Evolutionary conservation across 35 echinoderm and acorn worm genomes (phyloP).

Genomic region (Amphiura filiformis): DNA sequence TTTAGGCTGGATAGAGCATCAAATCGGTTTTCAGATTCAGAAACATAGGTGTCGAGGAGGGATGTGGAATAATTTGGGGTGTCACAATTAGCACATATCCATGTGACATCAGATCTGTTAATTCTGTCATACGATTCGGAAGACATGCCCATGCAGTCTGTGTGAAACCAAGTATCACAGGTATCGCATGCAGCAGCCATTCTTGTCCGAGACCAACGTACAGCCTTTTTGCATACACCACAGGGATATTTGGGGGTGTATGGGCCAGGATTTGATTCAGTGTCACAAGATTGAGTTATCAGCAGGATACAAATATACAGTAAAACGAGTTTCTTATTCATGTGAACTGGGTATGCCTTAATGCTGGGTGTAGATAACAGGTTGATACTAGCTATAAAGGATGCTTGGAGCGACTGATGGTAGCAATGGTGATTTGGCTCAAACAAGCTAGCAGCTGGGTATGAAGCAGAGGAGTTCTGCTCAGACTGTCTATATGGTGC

Average conservation of each 20-base stretch:
- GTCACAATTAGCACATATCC: neutral
- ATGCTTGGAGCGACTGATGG: neutral
- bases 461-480: neutral
- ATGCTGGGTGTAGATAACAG: neutral
- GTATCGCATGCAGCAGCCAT: conserved; percentile 14
- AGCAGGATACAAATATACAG: neutral
- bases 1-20: neutral
- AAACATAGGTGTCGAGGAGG: neutral
- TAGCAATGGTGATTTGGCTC: neutral
- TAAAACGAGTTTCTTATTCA: neutral
- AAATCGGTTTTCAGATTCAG: neutral
- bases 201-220: neutral
- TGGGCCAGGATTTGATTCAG: neutral
- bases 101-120: neutral
- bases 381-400: neutral
- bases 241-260: neutral
- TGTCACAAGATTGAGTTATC: neutral
- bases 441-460: neutral
- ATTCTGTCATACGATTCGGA: conserved; percentile 8
- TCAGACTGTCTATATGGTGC: neutral
- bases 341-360: neutral
- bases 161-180: conserved; percentile 1
- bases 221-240: neutral
- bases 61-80: conserved; percentile 15
- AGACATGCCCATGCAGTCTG: conserved; percentile 33